Base-by-base conservation (phyloP, 2,888 invertebrate species). In the Dusona sp. region DNA sequence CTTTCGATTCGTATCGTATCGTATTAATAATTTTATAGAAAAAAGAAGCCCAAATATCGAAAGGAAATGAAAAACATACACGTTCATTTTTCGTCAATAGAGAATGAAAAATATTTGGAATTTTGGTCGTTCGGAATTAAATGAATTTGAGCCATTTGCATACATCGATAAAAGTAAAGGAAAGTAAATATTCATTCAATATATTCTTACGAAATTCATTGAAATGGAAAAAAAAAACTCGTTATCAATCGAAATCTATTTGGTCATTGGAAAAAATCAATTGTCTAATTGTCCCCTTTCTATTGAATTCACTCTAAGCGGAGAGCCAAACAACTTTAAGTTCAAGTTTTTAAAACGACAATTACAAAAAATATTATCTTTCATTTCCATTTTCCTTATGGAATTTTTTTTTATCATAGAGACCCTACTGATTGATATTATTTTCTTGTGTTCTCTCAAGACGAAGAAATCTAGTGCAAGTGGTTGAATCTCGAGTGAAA, bases 101-200 rank as follows among this genome's bases (percentile, higher is more conserved):
- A 70, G 54, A 75, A 83, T 22, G 42, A 74, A 78, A 74, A 65
- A 77, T 83, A 68, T 64, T 67, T 80, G 86, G 72, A 83, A 72
- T 80, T 83, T 68, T 67, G 73, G 45, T 83, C 80, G 38, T 42
- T 83, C 57, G 79, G 77, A 80, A 72, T 80, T 67, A 45, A 75
- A 70, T 68, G 64, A 64, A 38, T 38, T 75, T 54, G 38, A 84
- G 67, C 75, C 70, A 79, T 79, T 79, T 68, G 45, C 67, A 19
- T 45, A 42, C 8, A n/a, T 70, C 38, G 65, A 65, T 22, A 22
- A 29, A n/a, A 13, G 16, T 57, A n/a, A 45, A 36, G 2, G n/a
- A 42, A 29, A 70, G 22, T 7, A 54, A 42, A 42, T 61, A 25
- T 25, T 61, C 61, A 19, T 57, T 74, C 25, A 4, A 74, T 61